Percentiles rank a stretch among this genome's conserved stretches.
Conservation (phyloP, 92 coral and sea anemone genomes). For the Epizoanthus fatuus region DNA sequence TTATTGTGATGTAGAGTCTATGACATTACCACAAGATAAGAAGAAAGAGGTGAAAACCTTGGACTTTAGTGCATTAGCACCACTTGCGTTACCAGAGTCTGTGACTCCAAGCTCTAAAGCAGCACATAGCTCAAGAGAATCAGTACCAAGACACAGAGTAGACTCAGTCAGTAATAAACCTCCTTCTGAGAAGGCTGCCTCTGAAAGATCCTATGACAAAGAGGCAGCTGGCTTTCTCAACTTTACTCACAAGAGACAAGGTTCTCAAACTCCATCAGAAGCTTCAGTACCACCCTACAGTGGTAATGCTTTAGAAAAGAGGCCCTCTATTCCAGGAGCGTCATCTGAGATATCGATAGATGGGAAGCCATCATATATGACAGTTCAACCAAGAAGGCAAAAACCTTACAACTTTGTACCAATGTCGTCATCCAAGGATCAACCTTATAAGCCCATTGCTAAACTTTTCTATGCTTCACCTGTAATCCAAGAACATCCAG, state of each 20-base stretch:
- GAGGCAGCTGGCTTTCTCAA: constrained; percentile 59
- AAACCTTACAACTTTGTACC: constrained; percentile 36
- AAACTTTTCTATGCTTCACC: constrained; percentile 21
- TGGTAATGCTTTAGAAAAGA: constrained; percentile 18
- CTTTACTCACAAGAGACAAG: constrained; percentile 54
- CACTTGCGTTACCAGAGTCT: constrained; percentile 85
- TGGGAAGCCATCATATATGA: constrained; percentile 45
- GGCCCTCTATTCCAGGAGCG: constrained; percentile 84
- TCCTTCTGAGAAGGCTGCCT: constrained; percentile 69
- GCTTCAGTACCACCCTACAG: constrained; percentile 63
- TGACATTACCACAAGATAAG: neutral
- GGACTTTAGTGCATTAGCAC: constrained; percentile 64
- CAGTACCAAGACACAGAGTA: neutral
- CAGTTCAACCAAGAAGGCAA: constrained; percentile 28
- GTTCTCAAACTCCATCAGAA: constrained; percentile 87
- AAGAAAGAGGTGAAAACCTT: constrained; percentile 40
- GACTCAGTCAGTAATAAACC: constrained; percentile 13
- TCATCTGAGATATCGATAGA: constrained; percentile 67
- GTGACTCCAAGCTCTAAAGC: constrained; percentile 58
- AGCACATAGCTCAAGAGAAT: constrained; percentile 56
- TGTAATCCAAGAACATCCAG: constrained; percentile 30
- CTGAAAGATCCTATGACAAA: constrained; percentile 61
- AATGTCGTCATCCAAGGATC: constrained; percentile 22
- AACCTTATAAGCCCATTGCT: constrained; percentile 23
- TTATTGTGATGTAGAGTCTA: constrained; percentile 64